These are phyloP conservation scores for Streptopelia turtur DNA, from an alignment of 2,797 vertebrate species.

Conservation along the genomic window DNA sequence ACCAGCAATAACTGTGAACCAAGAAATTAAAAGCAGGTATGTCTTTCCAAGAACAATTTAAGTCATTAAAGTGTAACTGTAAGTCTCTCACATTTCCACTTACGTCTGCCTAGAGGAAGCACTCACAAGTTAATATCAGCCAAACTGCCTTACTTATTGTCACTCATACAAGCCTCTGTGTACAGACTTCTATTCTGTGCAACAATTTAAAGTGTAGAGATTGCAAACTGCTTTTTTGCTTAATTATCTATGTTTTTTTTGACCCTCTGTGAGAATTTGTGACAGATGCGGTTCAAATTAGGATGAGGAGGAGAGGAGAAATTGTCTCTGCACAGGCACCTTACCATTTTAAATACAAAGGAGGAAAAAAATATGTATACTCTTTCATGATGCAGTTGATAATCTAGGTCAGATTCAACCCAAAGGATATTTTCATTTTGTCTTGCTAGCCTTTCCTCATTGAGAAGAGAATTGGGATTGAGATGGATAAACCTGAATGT, in stretches of 20 bases:
- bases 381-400: not conserved
- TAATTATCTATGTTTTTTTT: not conserved
- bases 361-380: not conserved
- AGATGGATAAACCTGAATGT: not conserved
- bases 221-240: rapidly evolving
- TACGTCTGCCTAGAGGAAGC: not conserved
- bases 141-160: not conserved
- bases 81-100: not conserved
- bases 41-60: slow-evolving; percentile 14
- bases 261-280: not conserved
- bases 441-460: not conserved
- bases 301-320: not conserved
- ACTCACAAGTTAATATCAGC: not conserved
- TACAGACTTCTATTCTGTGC: not conserved
- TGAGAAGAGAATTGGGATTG: not conserved
- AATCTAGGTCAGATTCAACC: not conserved
- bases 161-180: not conserved
- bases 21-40: not conserved
- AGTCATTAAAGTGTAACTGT: not conserved
- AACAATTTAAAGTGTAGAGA: not conserved
- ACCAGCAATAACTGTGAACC: not conserved
- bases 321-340: not conserved
- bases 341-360: not conserved
- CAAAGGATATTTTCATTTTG: not conserved
- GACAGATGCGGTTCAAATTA: not conserved